These are phyloP conservation scores for Oscheius sp. DNA, from an alignment of 1,140 invertebrate genomes.

Conservation along the genomic window DNA sequence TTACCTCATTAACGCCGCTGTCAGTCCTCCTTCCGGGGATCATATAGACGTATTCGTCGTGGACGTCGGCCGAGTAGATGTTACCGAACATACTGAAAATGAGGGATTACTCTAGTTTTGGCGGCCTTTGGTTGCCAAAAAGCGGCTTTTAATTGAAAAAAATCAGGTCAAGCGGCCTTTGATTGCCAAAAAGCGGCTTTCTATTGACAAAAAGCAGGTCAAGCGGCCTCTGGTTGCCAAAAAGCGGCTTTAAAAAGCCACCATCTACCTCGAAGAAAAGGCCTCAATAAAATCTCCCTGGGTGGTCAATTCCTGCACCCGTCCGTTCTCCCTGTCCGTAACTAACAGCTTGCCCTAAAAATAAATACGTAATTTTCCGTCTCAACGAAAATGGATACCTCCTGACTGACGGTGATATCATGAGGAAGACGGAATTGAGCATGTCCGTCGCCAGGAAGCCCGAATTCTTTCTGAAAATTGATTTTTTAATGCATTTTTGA, in stretches of 20 bases:
- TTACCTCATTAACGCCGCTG: conserved; percentile 6
- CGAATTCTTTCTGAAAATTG: conserved; percentile 23
- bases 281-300: conserved; percentile 52
- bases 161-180: too few relatives aligned
- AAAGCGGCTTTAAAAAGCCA: not conserved
- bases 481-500: not conserved
- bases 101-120: too few relatives aligned
- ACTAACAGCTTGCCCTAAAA: conserved; percentile 77
- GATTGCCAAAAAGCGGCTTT: not conserved
- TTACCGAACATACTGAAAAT: conserved; percentile 34
- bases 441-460: conserved; percentile 22
- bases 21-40: conserved; percentile 21
- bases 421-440: conserved; percentile 74
- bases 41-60: conserved; percentile 31
- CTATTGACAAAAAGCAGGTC: too few relatives aligned
- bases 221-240: too few relatives aligned
- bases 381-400: too few relatives aligned
- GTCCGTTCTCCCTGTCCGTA: conserved; percentile 85
- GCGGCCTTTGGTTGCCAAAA: too few relatives aligned
- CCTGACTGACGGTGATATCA: conserved; percentile 76
- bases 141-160: not conserved
- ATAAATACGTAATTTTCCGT: too few relatives aligned
- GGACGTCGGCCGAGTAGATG: conserved; percentile 38
- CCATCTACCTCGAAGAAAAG: conserved; percentile 42
- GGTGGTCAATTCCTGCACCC: conserved; percentile 74